Conservation (phyloP, 2,113 vertebrate genomes). For the Glaucomys volans region DNA sequence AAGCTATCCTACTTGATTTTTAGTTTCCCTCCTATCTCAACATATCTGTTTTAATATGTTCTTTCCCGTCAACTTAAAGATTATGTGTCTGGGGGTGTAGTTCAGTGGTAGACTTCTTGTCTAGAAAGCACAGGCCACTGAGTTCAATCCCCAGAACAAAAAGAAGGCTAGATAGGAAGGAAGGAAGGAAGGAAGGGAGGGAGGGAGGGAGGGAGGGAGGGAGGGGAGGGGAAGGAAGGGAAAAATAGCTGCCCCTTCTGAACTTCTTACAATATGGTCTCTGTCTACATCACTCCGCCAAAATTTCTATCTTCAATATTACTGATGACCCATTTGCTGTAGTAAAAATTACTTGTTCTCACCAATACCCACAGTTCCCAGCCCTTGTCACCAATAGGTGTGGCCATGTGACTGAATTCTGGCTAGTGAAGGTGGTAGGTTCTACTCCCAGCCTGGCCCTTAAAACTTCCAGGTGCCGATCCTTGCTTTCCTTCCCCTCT, state of each 20-base stretch:
- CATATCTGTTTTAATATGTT: too few species aligned
- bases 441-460: background rate
- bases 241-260: background rate
- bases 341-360: background rate
- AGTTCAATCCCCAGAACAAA: background rate
- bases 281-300: background rate
- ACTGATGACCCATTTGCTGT: background rate
- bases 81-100: background rate
- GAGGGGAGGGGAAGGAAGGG: background rate
- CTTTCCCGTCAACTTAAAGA: background rate
- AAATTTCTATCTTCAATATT: constrained; percentile 33
- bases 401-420: constrained; percentile 24
- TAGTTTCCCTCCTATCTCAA: background rate
- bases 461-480: background rate
- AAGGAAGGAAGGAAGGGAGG: background rate
- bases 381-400: background rate
- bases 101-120: background rate
- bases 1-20: background rate
- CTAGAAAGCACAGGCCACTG: background rate
- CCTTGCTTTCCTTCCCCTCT: background rate
- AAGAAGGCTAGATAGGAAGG: too few species aligned
- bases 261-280: constrained; percentile 16
- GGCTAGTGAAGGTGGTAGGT: background rate
- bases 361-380: background rate
- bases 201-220: background rate